Conservation (phyloP, 2,113 vertebrate species). For the Nycticryphes semicollaris region DNA sequence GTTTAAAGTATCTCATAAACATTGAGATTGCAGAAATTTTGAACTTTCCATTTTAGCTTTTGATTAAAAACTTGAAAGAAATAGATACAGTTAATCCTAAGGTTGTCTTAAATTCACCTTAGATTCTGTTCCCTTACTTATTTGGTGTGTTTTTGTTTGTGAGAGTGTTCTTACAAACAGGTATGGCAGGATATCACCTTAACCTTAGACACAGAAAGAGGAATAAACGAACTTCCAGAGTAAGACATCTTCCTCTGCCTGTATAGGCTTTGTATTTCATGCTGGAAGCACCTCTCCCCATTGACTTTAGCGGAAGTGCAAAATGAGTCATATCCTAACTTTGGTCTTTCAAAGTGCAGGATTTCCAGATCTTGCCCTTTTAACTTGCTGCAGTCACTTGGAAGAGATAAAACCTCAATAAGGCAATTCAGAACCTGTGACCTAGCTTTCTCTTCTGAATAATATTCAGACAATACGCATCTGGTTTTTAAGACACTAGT, state of each 20-base stretch:
- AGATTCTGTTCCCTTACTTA: not conserved
- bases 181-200: not conserved
- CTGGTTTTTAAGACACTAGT: not conserved
- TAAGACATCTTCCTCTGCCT: not conserved
- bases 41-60: not conserved
- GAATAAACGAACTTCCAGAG: not conserved
- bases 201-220: not conserved
- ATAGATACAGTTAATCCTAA: not conserved
- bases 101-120: not conserved
- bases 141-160: not conserved
- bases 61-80: not conserved
- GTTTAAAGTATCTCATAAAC: not conserved
- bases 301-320: not conserved
- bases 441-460: not conserved
- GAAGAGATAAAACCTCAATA: not conserved
- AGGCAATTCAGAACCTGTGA: not conserved
- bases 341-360: not conserved
- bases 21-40: not conserved
- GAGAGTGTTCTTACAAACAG: not conserved
- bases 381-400: not conserved
- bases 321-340: not conserved
- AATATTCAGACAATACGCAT: not conserved
- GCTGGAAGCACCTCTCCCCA: not conserved
- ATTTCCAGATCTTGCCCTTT: constrained; percentile 30
- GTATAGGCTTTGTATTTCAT: not conserved